Percentiles rank a stretch among this genome's conserved stretches.
These are phyloP conservation scores for Dysidea cf. avara DNA, from an alignment of 37 sponge, comb jelly and placozoan species.

Conservation along the genomic window DNA sequence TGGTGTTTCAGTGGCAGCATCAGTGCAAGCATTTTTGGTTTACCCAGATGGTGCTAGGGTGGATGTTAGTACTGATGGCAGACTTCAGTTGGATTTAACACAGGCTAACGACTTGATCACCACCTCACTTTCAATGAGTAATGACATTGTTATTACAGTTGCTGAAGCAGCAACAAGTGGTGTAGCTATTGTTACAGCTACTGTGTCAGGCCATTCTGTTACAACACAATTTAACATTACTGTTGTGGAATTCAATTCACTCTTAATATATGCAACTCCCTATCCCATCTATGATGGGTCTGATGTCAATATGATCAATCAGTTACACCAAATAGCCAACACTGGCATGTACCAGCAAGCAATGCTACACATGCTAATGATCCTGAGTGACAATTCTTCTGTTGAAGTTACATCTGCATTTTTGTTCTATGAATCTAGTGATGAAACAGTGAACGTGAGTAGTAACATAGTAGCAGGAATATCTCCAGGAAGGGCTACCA, in stretches of 20 bases:
- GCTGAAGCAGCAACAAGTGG: not conserved
- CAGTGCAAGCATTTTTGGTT: slow-evolving; percentile 10
- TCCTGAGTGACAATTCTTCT: slow-evolving; percentile 47
- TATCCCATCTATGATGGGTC: slow-evolving; percentile 71
- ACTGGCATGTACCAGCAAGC: slow-evolving; percentile 56
- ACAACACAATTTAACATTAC: slow-evolving; percentile 13
- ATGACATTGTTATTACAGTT: not conserved
- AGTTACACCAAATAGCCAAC: slow-evolving; percentile 27
- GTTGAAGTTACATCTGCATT: slow-evolving; percentile 25
- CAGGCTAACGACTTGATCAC: slow-evolving; percentile 13
- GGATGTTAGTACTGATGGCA: slow-evolving; percentile 39
- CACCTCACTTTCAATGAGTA: not conserved
- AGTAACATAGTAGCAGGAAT: slow-evolving; percentile 25
- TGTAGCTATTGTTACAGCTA: slow-evolving; percentile 3
- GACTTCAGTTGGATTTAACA: slow-evolving; percentile 3
- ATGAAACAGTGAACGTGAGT: not conserved
- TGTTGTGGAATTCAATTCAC: slow-evolving; percentile 30
- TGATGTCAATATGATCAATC: slow-evolving; percentile 1
- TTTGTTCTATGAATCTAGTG: not conserved
- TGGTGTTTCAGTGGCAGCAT: slow-evolving; percentile 34
- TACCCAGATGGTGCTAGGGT: slow-evolving; percentile 48
- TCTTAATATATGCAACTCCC: slow-evolving; percentile 27
- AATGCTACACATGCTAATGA: slow-evolving; percentile 20
- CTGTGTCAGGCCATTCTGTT: too few species aligned
- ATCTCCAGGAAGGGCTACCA: slow-evolving; percentile 1